Base-by-base conservation (phyloP, 2,113 vertebrate genomes). In the Zosterops lateralis region DNA sequence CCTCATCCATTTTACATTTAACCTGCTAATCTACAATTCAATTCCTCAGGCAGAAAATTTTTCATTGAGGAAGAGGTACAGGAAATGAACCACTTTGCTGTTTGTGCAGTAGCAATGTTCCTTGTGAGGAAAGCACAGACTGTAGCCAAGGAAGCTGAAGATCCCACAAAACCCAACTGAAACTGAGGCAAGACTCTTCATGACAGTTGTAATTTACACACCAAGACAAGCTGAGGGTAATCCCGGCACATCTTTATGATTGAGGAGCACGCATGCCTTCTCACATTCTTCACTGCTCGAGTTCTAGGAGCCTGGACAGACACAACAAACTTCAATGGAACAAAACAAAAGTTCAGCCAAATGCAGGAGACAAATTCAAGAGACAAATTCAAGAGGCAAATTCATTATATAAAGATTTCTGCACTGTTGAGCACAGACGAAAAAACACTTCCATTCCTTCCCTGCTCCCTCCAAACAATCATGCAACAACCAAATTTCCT, bases 201-300 rank as follows among this genome's bases (percentile, higher is more conserved):
- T 14, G 29, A 42, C 4, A 56, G 36, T 9, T 61, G 38, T 4
- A n/a, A n/a, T 40, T 42, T 54, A 91, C 97, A 50, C 97, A 99
- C 99, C 98, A 99, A 91, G 51, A 99, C 98, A 47, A 99, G 98
- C 14, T 99, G 98, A 32, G 99, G 98, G 92, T 98, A 99, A 97
- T 99, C 99, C 17, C 99, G 97, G 89, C 99, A 99, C 93, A 99
- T 99, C 96, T 98, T 99, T 90, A 99, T 99, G 94, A 99, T 98
- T 42, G 99, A 98, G 21, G 98, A 99, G 92, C 98, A 99, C 1
- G 99, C 99, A 8, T 99, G 99, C 70, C 99, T 98, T 96, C 99
- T 98, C 75, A 99, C 98, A 31, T 99, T 99, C 96, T 99, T 99
- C 58, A 99, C 99, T 47, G 99, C 98, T 89, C 99, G 98, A 24